Evolutionary conservation across 2,888 invertebrate genomes (phyloP).

Genomic region (Neria commutata): DNA sequence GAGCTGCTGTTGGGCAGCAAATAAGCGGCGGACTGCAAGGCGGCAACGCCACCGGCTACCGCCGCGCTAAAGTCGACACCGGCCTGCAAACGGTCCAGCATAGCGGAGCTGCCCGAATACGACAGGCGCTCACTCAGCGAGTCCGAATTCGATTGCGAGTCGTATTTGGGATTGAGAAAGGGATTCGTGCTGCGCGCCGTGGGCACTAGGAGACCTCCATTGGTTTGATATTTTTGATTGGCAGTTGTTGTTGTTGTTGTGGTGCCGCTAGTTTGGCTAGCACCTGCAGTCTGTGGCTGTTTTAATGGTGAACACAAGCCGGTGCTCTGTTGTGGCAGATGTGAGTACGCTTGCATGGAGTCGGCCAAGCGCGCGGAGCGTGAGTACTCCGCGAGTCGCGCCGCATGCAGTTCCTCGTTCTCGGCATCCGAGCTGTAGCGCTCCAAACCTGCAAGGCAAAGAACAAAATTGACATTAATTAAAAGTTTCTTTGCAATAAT

Average conservation of each 20-base stretch:
- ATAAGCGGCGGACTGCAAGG: slow-evolving; percentile 41
- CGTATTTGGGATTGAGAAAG: slow-evolving; percentile 55
- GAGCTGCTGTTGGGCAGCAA: slow-evolving; percentile 37
- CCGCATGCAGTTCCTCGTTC: slow-evolving; percentile 66
- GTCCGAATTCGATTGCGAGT: slow-evolving; percentile 43
- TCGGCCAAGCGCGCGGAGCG: slow-evolving; percentile 41
- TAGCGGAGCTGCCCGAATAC: slow-evolving; percentile 42
- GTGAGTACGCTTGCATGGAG: slow-evolving; percentile 38
- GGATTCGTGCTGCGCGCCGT: slow-evolving; percentile 58
- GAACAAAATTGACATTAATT: neutral
- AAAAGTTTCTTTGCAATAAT: too few species aligned
- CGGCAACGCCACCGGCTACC: slow-evolving; percentile 48
- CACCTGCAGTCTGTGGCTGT: slow-evolving; percentile 31
- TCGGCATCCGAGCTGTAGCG: slow-evolving; percentile 78
- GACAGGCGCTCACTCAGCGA: slow-evolving; percentile 43
- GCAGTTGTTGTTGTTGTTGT: slow-evolving; percentile 30
- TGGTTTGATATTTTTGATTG: slow-evolving; percentile 44
- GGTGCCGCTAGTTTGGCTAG: slow-evolving; percentile 31
- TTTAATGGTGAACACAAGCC: slow-evolving; percentile 48
- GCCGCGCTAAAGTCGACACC: slow-evolving; percentile 30
- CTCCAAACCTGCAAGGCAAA: slow-evolving; percentile 60
- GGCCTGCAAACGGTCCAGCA: slow-evolving; percentile 47
- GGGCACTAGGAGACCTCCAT: slow-evolving; percentile 40
- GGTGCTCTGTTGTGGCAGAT: slow-evolving; percentile 37
- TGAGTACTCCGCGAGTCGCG: slow-evolving; percentile 55